Percentiles rank a stretch among this genome's conserved stretches.
phyloP scores from a whole-genome alignment of 2,797 vertebrate genomes.

The Acanthornis magna region DNA sequence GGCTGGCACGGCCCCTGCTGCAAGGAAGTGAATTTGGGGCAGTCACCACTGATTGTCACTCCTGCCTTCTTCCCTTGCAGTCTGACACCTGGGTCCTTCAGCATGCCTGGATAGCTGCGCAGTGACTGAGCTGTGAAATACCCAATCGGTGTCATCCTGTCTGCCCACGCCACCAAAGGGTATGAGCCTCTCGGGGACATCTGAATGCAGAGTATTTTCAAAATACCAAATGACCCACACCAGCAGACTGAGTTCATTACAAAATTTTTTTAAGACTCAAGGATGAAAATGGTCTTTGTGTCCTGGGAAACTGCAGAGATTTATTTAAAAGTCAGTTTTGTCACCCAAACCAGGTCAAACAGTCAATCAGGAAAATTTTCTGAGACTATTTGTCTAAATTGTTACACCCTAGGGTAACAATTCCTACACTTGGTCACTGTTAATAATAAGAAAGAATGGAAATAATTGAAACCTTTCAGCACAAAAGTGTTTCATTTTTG shows the following conservation, averaged over 20 bases:
- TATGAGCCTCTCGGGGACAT: not conserved
- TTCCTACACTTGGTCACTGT: not conserved
- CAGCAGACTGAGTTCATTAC: not conserved
- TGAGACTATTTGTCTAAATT: not conserved
- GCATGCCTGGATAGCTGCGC: rapidly evolving
- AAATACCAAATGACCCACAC: not conserved
- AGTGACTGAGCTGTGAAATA: not conserved
- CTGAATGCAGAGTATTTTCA: not conserved
- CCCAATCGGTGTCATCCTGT: not conserved
- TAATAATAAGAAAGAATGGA: not conserved
- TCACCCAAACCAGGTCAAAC: not conserved
- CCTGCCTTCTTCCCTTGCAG: not conserved
- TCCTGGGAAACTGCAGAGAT: not conserved
- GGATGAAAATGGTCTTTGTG: not conserved
- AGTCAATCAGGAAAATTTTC: not conserved
- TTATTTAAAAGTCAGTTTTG: not conserved
- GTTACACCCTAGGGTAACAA: too few species aligned
- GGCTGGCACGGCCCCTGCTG: not conserved
- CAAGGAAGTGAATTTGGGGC: not conserved
- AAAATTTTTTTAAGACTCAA: not conserved
- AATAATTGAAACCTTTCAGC: not conserved
- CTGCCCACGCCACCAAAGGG: not conserved
- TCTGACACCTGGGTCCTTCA: not conserved
- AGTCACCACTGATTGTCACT: not conserved
- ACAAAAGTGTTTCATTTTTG: not conserved